phyloP scores from a whole-genome alignment of 2,797 vertebrate genomes.

The Molossus alvarezi region DNA sequence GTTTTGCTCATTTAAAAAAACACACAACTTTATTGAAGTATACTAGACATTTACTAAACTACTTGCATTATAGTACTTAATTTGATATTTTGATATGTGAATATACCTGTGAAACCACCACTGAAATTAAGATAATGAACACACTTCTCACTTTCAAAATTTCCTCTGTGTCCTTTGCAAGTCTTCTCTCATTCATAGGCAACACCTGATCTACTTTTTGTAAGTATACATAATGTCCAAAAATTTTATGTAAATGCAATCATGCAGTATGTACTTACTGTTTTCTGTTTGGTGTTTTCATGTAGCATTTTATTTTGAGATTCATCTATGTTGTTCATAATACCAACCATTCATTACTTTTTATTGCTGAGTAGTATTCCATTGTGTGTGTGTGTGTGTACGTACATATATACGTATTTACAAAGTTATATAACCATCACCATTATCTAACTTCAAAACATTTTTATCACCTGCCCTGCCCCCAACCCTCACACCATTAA shows the following conservation, averaged over 20 bases:
- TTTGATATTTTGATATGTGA: slow-evolving; percentile 1
- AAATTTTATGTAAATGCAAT: background rate
- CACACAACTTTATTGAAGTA: background rate
- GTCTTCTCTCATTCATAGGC: background rate
- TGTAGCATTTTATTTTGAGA: background rate
- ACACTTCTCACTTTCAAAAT: background rate
- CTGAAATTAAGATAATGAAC: background rate
- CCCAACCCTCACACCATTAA: background rate
- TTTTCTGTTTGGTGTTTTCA: background rate
- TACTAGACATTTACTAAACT: background rate
- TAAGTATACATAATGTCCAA: background rate
- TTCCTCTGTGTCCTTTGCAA: background rate
- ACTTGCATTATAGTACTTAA: background rate
- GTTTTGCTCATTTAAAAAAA: slow-evolving; percentile 31
- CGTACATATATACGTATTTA: background rate
- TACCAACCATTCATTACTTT: background rate
- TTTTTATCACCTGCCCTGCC: background rate
- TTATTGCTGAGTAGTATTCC: background rate
- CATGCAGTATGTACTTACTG: background rate
- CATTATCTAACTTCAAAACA: background rate
- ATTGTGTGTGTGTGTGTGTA: background rate
- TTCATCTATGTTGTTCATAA: background rate
- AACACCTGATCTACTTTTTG: background rate
- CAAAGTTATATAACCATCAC: background rate
- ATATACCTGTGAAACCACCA: background rate